Conservation (phyloP, 2,113 vertebrate genomes). For the Ranitomeya imitator region DNA sequence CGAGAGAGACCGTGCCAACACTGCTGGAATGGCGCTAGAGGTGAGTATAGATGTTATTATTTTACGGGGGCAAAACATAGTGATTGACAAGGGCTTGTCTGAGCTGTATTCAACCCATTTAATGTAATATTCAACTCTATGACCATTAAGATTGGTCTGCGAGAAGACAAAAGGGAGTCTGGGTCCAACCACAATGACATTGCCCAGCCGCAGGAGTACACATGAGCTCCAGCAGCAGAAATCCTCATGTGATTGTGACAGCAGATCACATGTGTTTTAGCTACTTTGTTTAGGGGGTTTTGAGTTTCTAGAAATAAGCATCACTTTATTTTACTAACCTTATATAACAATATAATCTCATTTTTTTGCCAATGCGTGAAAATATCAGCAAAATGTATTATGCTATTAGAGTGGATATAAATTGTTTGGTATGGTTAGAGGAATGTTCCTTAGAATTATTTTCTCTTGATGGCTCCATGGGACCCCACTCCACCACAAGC, state of each 20-base stretch:
- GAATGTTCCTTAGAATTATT: not conserved
- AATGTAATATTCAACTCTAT: not conserved
- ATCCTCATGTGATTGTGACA: not conserved
- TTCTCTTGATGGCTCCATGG: not conserved
- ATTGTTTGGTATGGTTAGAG: not conserved
- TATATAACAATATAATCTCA: not conserved
- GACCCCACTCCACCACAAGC: not conserved
- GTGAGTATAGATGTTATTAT: too few species aligned
- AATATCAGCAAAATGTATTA: not conserved
- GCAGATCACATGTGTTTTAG: too few species aligned
- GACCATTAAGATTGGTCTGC: not conserved
- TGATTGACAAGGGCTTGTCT: too few species aligned
- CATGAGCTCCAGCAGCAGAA: not conserved
- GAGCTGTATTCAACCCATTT: too few species aligned
- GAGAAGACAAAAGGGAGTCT: not conserved
- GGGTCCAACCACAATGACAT: not conserved
- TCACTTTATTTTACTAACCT: not conserved
- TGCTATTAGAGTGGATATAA: not conserved
- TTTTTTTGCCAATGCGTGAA: not conserved
- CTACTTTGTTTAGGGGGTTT: too few species aligned
- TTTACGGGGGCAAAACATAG: too few species aligned
- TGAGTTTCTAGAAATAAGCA: not conserved
- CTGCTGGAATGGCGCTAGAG: too few species aligned
- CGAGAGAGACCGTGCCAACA: too few species aligned
- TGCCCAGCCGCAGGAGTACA: not conserved